Conservation (phyloP, 2,888 invertebrate species). For the Epinotia demarniana region DNA sequence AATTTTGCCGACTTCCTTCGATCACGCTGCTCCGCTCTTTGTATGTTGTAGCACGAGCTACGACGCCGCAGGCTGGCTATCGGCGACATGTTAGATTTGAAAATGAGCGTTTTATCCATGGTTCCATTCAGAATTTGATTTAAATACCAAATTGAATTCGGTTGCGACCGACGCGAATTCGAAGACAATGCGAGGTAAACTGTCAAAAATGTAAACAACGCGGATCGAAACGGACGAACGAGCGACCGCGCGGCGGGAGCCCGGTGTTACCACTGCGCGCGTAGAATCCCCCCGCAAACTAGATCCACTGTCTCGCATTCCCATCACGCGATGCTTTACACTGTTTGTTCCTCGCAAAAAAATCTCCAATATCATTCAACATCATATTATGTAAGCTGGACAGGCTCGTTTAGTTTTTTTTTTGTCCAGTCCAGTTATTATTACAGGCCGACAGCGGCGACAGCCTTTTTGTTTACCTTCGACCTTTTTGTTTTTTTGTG, state of each 20-base stretch:
- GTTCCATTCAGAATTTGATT: constrained; percentile 72
- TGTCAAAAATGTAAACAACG: constrained; percentile 82
- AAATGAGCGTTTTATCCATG: constrained; percentile 81
- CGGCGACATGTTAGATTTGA: constrained; percentile 80
- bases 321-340: constrained; percentile 59
- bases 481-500: neutral
- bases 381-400: constrained; percentile 51
- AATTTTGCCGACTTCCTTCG: constrained; percentile 82
- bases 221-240: constrained; percentile 59
- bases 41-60: constrained; percentile 82
- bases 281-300: constrained; percentile 64
- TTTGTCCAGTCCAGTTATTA: neutral
- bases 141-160: constrained; percentile 55
- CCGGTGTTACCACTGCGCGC: constrained; percentile 80
- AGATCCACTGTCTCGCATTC: constrained; percentile 59
- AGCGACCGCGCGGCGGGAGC: constrained; percentile 70
- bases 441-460: neutral
- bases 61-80: constrained; percentile 82
- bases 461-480: neutral
- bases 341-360: constrained; percentile 50
- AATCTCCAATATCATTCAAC: constrained; percentile 44
- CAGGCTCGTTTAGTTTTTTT: constrained; percentile 21
- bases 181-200: constrained; percentile 57
- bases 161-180: constrained; percentile 53
- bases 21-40: constrained; percentile 82